Evolutionary conservation across 2,888 invertebrate genomes (phyloP).

Genomic region (Eupithecia vulgata): DNA sequence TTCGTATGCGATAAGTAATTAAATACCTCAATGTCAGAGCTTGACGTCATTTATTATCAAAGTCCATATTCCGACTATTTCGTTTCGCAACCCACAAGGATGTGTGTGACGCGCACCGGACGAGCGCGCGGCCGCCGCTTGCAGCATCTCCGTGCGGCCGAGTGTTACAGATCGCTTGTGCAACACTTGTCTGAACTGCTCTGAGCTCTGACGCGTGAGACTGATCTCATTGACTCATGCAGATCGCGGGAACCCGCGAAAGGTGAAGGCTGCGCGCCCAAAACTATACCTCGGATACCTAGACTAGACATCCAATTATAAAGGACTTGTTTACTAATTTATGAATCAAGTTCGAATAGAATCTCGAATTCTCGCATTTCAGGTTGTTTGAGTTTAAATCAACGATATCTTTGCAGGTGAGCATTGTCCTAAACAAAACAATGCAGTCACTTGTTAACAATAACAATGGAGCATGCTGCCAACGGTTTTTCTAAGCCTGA

Average conservation of each 20-base stretch:
- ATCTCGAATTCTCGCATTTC: neutral
- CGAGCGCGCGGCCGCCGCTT: conserved; percentile 9
- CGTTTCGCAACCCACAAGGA: conserved; percentile 7
- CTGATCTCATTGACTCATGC: conserved; percentile 21
- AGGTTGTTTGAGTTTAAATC: too few species aligned
- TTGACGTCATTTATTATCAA: neutral
- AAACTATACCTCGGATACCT: neutral
- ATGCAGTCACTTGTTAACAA: neutral
- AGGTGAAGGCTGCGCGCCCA: conserved; percentile 25
- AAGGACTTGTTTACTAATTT: too few species aligned
- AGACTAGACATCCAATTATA: neutral
- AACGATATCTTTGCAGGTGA: neutral
- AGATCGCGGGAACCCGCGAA: conserved; percentile 20
- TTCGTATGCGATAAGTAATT: neutral
- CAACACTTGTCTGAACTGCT: conserved; percentile 22
- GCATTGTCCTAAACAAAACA: neutral
- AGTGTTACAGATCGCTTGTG: conserved; percentile 24
- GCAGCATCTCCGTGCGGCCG: conserved; percentile 18
- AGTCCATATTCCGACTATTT: neutral
- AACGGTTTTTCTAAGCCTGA: neutral
- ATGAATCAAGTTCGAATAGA: neutral
- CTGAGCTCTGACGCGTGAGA: conserved; percentile 22
- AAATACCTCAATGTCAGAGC: neutral
- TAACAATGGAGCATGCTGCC: too few species aligned
- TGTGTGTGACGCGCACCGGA: conserved; percentile 14